These are phyloP conservation scores for Sebastes iracundus DNA, from an alignment of 2,797 vertebrate species.

Conservation along the genomic window DNA sequence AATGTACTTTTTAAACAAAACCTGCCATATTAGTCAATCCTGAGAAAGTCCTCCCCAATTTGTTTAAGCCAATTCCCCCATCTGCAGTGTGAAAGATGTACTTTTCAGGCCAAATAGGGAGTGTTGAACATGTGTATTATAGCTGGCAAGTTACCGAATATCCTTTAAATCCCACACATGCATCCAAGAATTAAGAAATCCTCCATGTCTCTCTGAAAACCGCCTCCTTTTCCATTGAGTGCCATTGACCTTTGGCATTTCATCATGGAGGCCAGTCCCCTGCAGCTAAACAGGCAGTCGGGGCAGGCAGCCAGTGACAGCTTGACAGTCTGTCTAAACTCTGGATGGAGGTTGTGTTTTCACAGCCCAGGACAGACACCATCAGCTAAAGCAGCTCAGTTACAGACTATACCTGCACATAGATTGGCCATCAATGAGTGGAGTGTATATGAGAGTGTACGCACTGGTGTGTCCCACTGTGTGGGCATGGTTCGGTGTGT, in stretches of 20 bases:
- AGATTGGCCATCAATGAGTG: slow-evolving; percentile 12
- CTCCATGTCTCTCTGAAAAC: slow-evolving; percentile 26
- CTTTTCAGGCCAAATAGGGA: not conserved
- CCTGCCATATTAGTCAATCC: not conserved
- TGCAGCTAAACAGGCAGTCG: slow-evolving; percentile 58
- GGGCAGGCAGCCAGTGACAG: slow-evolving; percentile 67
- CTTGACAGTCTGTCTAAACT: slow-evolving; percentile 80
- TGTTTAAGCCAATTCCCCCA: not conserved
- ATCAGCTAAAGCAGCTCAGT: slow-evolving; percentile 54
- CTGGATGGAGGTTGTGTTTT: slow-evolving; percentile 70
- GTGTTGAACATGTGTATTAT: not conserved
- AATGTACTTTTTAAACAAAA: not conserved
- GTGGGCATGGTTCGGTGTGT: slow-evolving; percentile 22
- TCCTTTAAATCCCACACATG: slow-evolving; percentile 19
- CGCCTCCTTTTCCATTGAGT: slow-evolving; percentile 45
- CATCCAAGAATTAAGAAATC: slow-evolving; percentile 29
- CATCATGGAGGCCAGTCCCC: slow-evolving; percentile 51
- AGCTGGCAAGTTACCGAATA: slow-evolving; percentile 13
- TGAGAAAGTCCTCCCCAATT: not conserved
- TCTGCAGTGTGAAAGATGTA: slow-evolving; percentile 2
- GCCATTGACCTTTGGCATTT: slow-evolving; percentile 68
- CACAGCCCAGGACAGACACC: slow-evolving; percentile 51
- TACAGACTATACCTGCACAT: slow-evolving; percentile 40
- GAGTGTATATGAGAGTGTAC: not conserved
- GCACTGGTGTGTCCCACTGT: not conserved